Percentiles rank a stretch among this genome's conserved stretches.
Evolutionary conservation across 2,113 vertebrate species (phyloP).

Genomic region (Gallinago paraguaiae): DNA sequence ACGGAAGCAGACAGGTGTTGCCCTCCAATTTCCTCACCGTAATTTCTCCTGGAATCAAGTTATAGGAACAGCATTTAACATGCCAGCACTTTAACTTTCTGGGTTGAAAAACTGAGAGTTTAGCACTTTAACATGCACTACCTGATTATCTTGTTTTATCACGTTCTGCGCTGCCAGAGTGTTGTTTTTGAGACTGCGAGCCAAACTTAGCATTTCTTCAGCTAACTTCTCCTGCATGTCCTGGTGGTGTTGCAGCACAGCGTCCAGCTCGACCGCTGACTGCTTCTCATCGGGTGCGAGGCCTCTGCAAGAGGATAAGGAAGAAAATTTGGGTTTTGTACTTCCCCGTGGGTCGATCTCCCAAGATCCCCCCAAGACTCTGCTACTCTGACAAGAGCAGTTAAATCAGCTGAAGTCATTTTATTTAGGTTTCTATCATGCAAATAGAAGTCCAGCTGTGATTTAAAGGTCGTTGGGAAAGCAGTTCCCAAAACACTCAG

Average conservation of each 20-base stretch:
- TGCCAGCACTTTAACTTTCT: not conserved
- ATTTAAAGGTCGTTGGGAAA: not conserved
- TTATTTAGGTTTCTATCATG: not conserved
- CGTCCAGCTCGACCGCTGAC: slow-evolving; percentile 87
- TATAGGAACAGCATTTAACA: not conserved
- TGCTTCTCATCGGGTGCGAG: slow-evolving; percentile 84
- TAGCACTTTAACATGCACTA: not conserved
- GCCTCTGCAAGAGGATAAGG: slow-evolving; percentile 53
- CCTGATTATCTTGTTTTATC: slow-evolving; percentile 98
- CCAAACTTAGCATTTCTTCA: slow-evolving; percentile 95
- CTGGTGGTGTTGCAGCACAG: slow-evolving; percentile 90
- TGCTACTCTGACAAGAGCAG: not conserved
- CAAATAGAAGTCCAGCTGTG: not conserved
- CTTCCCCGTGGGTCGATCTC: not conserved
- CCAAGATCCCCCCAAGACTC: not conserved
- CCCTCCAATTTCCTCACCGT: not conserved
- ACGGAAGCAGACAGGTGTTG: not conserved
- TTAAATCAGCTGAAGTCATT: not conserved
- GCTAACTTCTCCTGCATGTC: slow-evolving; percentile 94
- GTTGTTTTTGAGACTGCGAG: slow-evolving; percentile 95
- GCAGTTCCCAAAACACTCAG: not conserved
- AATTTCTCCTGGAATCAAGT: not conserved
- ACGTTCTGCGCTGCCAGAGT: slow-evolving; percentile 92
- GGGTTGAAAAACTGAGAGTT: not conserved
- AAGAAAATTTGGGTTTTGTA: not conserved